phyloP scores from a whole-genome alignment of 1,140 invertebrate species.

The Achatina immaculata region DNA sequence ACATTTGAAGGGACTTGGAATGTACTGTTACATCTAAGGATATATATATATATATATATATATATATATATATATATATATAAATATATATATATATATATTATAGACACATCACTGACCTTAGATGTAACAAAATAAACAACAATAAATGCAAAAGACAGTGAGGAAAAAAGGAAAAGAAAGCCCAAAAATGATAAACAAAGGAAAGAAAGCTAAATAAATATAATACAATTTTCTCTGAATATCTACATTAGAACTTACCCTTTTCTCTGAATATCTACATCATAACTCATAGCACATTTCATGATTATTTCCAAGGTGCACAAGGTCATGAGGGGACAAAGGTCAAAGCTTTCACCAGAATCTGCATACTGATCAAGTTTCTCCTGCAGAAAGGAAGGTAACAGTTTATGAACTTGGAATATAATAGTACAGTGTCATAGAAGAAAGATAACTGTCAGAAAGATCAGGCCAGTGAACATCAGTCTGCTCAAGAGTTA shows the following conservation, averaged over 20 bases:
- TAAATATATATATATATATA: background rate
- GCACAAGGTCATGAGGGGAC: slow-evolving; percentile 42
- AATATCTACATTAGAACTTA: slow-evolving; percentile 32
- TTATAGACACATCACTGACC: too few species aligned
- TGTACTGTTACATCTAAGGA: background rate
- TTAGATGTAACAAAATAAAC: too few species aligned
- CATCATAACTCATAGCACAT: slow-evolving; percentile 53
- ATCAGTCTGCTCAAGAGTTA: too few species aligned
- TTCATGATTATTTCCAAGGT: slow-evolving; percentile 55
- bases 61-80: background rate
- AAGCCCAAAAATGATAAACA: too few species aligned
- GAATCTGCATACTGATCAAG: slow-evolving; percentile 32
- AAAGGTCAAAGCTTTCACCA: slow-evolving; percentile 46
- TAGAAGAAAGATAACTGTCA: too few species aligned
- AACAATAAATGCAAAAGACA: too few species aligned
- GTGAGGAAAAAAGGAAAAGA: background rate
- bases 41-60: background rate
- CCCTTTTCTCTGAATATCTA: slow-evolving; percentile 46
- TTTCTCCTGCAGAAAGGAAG: slow-evolving; percentile 36
- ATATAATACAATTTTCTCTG: background rate
- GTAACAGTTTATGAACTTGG: background rate
- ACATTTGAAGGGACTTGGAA: too few species aligned
- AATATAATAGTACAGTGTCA: too few species aligned
- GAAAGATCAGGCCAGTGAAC: too few species aligned
- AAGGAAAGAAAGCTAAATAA: background rate